Conservation (phyloP, 2,797 vertebrate genomes). For the Leucoraja ocellata region DNA sequence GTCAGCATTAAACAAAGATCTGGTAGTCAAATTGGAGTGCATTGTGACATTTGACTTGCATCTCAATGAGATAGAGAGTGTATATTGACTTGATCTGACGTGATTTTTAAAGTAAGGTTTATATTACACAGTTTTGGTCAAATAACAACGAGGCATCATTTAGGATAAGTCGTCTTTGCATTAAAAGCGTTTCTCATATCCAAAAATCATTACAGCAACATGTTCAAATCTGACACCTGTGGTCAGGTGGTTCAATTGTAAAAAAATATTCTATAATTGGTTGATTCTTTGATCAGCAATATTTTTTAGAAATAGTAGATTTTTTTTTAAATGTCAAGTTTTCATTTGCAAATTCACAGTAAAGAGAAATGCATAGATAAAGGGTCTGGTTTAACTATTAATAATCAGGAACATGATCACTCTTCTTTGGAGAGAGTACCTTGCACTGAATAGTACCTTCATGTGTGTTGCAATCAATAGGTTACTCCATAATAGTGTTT, state of each 20-base stretch:
- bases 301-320: conserved; percentile 90
- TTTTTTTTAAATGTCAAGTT: conserved; percentile 47
- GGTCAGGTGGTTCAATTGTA: conserved; percentile 99
- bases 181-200: conserved; percentile 72
- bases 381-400: conserved; percentile 74
- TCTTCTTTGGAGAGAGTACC: conserved; percentile 58
- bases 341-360: conserved; percentile 96
- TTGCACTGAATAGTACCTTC: not conserved
- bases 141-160: not conserved
- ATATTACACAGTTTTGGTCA: not conserved
- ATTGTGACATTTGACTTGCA: conserved; percentile 3
- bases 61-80: not conserved
- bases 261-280: conserved; percentile 97
- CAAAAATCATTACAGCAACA: conserved; percentile 83
- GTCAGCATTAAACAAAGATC: not conserved
- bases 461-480: not conserved
- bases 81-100: not conserved
- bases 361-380: conserved; percentile 87
- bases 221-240: conserved; percentile 99
- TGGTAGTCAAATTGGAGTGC: not conserved
- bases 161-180: not conserved
- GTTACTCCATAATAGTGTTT: conserved; percentile 11
- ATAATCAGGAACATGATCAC: conserved; percentile 48
- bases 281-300: conserved; percentile 99
- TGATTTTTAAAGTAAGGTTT: not conserved